phyloP scores from a whole-genome alignment of 2,797 vertebrate species.

The Liasis olivaceus region DNA sequence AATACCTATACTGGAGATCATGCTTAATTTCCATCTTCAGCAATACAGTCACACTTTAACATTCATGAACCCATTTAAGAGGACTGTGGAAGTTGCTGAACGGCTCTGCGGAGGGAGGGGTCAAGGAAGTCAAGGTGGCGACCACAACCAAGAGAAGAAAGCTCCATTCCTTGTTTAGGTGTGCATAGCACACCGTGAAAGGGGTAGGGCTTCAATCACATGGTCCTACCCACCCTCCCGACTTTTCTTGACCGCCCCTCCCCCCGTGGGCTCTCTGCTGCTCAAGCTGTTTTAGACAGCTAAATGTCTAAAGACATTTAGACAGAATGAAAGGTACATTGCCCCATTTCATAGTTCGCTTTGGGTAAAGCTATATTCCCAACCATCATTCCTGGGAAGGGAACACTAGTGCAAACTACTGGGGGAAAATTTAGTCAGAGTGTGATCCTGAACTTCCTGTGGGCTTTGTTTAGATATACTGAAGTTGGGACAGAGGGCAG shows the following conservation, averaged over 20 bases:
- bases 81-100: background rate
- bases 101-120: too few species aligned
- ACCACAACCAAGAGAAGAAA: too few species aligned
- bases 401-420: background rate
- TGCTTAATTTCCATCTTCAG: background rate
- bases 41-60: background rate
- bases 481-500: background rate
- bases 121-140: too few species aligned
- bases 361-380: background rate
- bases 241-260: too few species aligned
- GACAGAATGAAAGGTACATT: background rate
- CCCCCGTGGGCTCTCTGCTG: too few species aligned
- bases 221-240: too few species aligned
- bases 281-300: background rate
- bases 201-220: too few species aligned
- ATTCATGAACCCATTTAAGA: background rate
- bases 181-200: too few species aligned
- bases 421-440: background rate
- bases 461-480: background rate
- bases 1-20: background rate
- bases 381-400: background rate
- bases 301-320: too few species aligned
- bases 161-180: too few species aligned
- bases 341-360: background rate
- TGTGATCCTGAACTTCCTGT: background rate